A percentile compares a stretch with the other conserved stretches of the same genome.
These are phyloP conservation scores for Sinodicranocentrus sp. DNA, from an alignment of 2,888 invertebrate genomes.

Conservation along the genomic window DNA sequence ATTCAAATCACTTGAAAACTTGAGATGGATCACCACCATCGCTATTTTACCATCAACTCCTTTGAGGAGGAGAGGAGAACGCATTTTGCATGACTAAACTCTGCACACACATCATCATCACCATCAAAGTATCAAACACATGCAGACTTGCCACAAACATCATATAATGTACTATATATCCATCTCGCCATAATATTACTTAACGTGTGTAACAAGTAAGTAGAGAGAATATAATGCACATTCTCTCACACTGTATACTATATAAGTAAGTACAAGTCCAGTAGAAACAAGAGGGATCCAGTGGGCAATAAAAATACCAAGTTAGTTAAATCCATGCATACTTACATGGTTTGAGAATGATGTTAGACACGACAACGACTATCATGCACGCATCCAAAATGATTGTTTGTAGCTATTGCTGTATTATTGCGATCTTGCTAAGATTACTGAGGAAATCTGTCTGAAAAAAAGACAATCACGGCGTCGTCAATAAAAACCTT, in stretches of 20 bases:
- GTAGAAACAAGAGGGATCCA: not conserved
- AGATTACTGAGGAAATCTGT: not conserved
- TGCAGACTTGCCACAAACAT: no score
- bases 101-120: not conserved
- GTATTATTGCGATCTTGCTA: not conserved
- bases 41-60: not conserved
- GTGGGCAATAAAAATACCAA: not conserved
- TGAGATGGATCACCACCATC: conserved; percentile 2
- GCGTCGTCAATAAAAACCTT: not conserved
- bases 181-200: no score
- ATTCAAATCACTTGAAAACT: conserved; percentile 17
- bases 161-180: no score
- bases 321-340: not conserved
- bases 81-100: conserved; percentile 22
- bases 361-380: conserved; percentile 4
- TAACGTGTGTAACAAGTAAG: no score
- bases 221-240: no score
- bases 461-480: not conserved
- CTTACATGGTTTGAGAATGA: conserved; percentile 4
- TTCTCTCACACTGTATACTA: no score
- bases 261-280: no score
- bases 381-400: conserved; percentile 7
- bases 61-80: not conserved
- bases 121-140: not conserved
- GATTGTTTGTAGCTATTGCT: not conserved